Percentiles rank a stretch among this genome's conserved stretches.
These are phyloP conservation scores for Nyctibius bracteatus DNA, from an alignment of 2,113 vertebrate genomes.

Conservation along the genomic window DNA sequence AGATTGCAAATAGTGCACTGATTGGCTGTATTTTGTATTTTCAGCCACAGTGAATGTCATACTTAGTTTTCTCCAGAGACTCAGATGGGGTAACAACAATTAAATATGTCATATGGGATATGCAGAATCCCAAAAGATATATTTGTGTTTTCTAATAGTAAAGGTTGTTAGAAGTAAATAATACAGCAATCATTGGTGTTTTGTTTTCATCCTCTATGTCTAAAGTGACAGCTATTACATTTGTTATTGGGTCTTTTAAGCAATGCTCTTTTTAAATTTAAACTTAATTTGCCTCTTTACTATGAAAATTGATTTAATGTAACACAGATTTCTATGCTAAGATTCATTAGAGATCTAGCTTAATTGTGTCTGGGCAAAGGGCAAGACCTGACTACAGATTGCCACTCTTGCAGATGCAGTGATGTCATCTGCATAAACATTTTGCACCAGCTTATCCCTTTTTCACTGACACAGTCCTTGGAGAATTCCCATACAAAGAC, in stretches of 20 bases:
- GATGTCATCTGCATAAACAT: background rate
- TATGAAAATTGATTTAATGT: background rate
- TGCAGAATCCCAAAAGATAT: background rate
- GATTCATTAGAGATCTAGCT: background rate
- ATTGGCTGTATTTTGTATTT: background rate
- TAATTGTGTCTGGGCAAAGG: background rate
- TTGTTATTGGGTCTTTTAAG: background rate
- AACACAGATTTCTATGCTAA: background rate
- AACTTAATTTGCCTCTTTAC: background rate
- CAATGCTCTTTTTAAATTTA: background rate
- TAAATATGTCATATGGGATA: background rate
- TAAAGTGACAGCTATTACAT: background rate
- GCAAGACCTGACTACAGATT: background rate
- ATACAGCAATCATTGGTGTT: background rate
- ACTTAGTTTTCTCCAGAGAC: background rate
- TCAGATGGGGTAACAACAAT: background rate
- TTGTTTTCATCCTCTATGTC: background rate
- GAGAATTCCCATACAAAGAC: background rate
- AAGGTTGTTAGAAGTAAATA: background rate
- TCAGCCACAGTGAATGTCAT: background rate
- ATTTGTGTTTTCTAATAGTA: background rate
- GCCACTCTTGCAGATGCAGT: background rate
- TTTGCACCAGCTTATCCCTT: background rate
- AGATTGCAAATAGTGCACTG: background rate
- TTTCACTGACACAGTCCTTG: background rate